A percentile compares a stretch with the other conserved stretches of the same genome.
Conservation (phyloP, 2,888 invertebrate species). For the Nemapogon koenigi region DNA sequence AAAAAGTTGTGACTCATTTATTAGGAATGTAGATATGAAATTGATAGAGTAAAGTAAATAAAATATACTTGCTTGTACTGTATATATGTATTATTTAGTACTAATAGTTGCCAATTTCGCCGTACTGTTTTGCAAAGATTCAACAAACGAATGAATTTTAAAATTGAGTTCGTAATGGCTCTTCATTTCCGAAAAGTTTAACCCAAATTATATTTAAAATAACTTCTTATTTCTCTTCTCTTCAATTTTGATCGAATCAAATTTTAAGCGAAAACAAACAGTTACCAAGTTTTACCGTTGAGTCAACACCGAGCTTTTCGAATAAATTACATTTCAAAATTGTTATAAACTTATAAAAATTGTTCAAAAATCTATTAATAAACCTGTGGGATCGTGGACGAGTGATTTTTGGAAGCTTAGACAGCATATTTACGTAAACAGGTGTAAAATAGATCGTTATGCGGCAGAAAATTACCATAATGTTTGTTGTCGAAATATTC, state of each 20-base stretch:
- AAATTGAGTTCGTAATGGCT: not conserved
- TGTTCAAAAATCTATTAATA: not conserved
- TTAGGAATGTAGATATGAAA: too few species aligned
- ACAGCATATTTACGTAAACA: slow-evolving; percentile 53
- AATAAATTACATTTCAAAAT: not conserved
- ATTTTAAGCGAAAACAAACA: slow-evolving; percentile 1
- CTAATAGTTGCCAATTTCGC: too few species aligned
- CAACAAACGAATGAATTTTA: too few species aligned
- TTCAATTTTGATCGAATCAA: slow-evolving; percentile 3
- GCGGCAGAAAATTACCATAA: slow-evolving; percentile 52
- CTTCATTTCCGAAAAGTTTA: not conserved
- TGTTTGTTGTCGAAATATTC: slow-evolving; percentile 59
- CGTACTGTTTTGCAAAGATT: too few species aligned
- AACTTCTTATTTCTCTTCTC: slow-evolving; percentile 1
- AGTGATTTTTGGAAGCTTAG: slow-evolving; percentile 33
- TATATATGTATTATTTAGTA: too few species aligned
- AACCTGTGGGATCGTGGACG: not conserved
- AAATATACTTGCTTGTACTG: too few species aligned
- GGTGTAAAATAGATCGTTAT: slow-evolving; percentile 56
- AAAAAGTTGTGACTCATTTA: too few species aligned
- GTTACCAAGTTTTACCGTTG: not conserved
- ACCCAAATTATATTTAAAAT: slow-evolving; percentile 1
- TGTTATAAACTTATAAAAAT: not conserved
- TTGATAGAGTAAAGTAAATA: too few species aligned
- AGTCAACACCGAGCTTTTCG: too few species aligned